phyloP scores from a whole-genome alignment of 2,888 invertebrate species.

The Criorhina ranunculi region DNA sequence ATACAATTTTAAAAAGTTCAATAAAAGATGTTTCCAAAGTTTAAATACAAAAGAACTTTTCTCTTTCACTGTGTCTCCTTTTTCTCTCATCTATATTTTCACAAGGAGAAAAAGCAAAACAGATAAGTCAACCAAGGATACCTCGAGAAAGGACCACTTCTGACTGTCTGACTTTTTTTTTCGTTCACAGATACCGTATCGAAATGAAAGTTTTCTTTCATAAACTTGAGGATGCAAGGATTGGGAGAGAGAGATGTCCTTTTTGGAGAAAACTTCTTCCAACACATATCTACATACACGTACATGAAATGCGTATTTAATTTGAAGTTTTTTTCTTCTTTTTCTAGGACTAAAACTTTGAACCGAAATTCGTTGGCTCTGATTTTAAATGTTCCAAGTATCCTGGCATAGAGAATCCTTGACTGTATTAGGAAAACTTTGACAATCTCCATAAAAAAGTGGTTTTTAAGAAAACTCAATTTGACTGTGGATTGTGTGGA shows the following conservation, averaged over 20 bases:
- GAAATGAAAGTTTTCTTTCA: constrained; percentile 47
- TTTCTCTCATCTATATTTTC: constrained; percentile 20
- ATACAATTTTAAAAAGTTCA: constrained; percentile 74
- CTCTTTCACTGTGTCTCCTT: not conserved
- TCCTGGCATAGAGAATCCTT: not conserved
- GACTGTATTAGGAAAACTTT: constrained; percentile 49
- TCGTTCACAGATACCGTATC: constrained; percentile 61
- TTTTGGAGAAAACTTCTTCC: constrained; percentile 2
- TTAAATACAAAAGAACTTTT: constrained; percentile 61
- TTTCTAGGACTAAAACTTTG: not conserved
- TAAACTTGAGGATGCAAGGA: not conserved
- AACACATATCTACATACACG: constrained; percentile 23
- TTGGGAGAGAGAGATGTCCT: no score
- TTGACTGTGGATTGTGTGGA: not conserved
- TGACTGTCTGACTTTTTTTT: constrained; percentile 36
- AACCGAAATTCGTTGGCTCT: constrained; percentile 32
- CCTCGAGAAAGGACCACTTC: constrained; percentile 1
- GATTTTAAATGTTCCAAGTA: constrained; percentile 56
- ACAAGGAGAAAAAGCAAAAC: constrained; percentile 17
- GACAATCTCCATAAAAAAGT: constrained; percentile 51
- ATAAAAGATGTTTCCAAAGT: constrained; percentile 70
- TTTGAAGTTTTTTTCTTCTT: constrained; percentile 40
- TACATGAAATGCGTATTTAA: constrained; percentile 63
- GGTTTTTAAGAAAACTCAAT: constrained; percentile 35
- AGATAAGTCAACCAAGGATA: constrained; percentile 22